Evolutionary conservation across 2,797 vertebrate genomes (phyloP), one percentile per base, ranked within the genome.

Genomic region (Alfaro cultratus): DNA sequence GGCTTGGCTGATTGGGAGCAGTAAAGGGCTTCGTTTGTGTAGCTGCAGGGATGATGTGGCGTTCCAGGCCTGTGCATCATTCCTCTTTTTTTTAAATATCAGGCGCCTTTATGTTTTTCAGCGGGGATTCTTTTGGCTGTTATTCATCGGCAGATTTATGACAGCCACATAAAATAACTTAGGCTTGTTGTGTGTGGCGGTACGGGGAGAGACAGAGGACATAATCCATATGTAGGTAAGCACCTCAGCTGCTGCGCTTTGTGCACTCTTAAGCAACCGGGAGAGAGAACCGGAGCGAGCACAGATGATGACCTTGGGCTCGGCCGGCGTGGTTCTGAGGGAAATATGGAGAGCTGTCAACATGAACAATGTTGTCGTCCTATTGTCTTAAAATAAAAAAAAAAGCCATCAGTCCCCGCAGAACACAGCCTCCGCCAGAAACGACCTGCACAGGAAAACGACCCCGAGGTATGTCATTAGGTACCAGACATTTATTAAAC

Each of bases 261-360:
- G 18, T 60, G 43, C 74, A 39, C 53, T 49, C 29, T 77, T n/a
- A 73, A 86, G 84, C 80, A 77, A 75, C 49, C 13, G 71, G 39
- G 73, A 80, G 75, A 67, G 64, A 76, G 79, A 62, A 75, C 67
- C 81, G 39, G 76, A 77, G 84, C 46, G 5, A 78, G 74, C 7
- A 31, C 74, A 85, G 84, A 82, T 73, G 77, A 46, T 89, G 90
- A 93, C 93, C 93, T 94, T 93, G 91, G 88, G 87, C 73, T 55
- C 64, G 74, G 77, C 78, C 89, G 73, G 89, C 71, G 53, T 83
- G 90, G 88, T 75, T 16, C 80, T 70, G 84, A 87, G 89, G 85
- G 90, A 62, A 93, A 89, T 89, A 88, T 89, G 82, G 91, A 92
- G 87, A 73, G 80, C 86, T 92, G 92, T 93, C 92, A 94, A 91